Percentiles rank a stretch among this genome's conserved stretches.
phyloP scores from a whole-genome alignment of 2,888 invertebrate species.

The Chalcosyrphus nemorum region DNA sequence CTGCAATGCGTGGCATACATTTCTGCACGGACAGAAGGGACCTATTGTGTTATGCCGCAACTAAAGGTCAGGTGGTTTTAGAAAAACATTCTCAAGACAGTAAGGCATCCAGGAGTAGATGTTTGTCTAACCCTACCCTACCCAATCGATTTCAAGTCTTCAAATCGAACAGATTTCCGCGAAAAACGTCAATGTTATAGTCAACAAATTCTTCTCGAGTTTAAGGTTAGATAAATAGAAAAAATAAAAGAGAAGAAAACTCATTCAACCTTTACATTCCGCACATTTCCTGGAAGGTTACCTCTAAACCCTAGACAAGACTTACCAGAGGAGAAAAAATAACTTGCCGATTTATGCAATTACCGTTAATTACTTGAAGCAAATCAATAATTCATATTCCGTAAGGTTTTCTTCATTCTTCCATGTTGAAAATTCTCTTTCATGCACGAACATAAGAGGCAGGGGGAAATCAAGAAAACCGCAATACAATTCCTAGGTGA shows the following conservation, averaged over 20 bases:
- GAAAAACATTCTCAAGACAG: too few species aligned
- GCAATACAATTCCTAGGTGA: slow-evolving; percentile 14
- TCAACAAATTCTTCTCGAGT: background rate
- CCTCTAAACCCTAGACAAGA: background rate
- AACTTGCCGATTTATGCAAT: slow-evolving; percentile 25
- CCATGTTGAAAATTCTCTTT: background rate
- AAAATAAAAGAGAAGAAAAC: background rate
- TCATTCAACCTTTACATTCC: background rate
- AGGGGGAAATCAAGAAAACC: background rate
- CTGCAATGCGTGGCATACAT: too few species aligned
- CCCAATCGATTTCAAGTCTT: too few species aligned
- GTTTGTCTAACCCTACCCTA: too few species aligned
- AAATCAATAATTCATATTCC: slow-evolving; percentile 63
- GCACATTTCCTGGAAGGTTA: background rate
- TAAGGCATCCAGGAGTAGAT: too few species aligned
- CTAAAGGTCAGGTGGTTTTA: too few species aligned
- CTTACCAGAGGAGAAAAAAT: slow-evolving; percentile 20
- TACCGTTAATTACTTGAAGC: slow-evolving; percentile 53
- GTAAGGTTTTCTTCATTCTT: background rate
- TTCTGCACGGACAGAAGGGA: too few species aligned
- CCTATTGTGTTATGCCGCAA: too few species aligned
- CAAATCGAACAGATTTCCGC: too few species aligned
- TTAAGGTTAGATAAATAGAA: background rate
- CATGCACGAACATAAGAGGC: background rate
- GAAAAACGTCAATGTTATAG: slow-evolving; percentile 21